Evolutionary conservation across 2,888 invertebrate genomes (phyloP), one percentile per base, ranked within the genome.

Genomic region (Petrolisthes manimaculis): DNA sequence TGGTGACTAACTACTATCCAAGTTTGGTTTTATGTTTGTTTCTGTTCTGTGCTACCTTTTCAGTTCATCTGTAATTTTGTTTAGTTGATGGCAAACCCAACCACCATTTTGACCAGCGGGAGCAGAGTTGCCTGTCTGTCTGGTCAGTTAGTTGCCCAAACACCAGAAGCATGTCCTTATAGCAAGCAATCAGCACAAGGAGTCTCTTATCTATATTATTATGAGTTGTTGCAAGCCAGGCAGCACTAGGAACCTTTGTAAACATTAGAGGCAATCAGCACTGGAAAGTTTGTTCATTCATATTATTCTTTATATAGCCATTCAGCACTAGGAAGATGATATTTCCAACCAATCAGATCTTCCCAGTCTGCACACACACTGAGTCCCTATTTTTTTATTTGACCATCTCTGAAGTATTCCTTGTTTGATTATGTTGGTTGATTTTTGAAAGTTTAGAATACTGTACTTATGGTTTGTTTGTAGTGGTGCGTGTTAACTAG

Each of bases 291-390:
- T 87, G 83, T 83, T 69, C 82, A 75, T 37, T 37, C 37, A 37
- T 37, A 37, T 37, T 37, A 67, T 78, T 85, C 37, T 37, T 37
- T 37, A 37, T 78, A 84, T 88, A 91, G 91, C 89, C 89, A 85
- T 83, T 91, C 90, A 71, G 89, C 86, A 88, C 89, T 88, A 67
- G 89, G 83, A 84, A 84, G 67, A 75, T 86, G 83, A 74, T 67
- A 9, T 61, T 9, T 89, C 88, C 56, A 90, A 84, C 69, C 86
- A 84, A 83, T 90, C 90, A 88, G 91, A 91, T 87, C 90, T 92
- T 90, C 91, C 92, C 92, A 92, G 91, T 71, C 92, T 92, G 88
- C 88, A 88, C 88, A 88, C 83, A 88, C 88, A 89, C 86, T 77
- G 83, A 86, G 86, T 84, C 86, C 84, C 89, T 82, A 80, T 86